Percentiles rank a stretch among this genome's conserved stretches.
phyloP scores from a whole-genome alignment of 1,140 invertebrate genomes.

The Epicauta chinensis region DNA sequence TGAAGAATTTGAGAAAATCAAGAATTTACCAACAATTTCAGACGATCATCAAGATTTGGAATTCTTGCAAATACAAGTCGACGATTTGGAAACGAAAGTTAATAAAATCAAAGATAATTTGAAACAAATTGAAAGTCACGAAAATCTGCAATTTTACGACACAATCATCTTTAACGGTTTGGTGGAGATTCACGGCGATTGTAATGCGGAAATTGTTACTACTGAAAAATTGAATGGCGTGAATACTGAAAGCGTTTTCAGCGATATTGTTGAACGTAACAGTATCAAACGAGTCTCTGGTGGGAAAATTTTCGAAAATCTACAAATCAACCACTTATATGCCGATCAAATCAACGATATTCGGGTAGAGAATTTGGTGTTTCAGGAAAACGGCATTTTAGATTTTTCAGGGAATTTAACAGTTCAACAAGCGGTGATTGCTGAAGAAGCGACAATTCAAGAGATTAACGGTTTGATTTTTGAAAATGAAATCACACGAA shows the following conservation, averaged over 20 bases:
- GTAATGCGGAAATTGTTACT: slow-evolving; percentile 22
- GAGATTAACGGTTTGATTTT: slow-evolving; percentile 26
- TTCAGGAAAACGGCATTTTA: neutral
- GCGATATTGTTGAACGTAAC: too few species aligned
- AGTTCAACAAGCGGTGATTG: neutral
- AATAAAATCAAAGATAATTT: slow-evolving; percentile 18
- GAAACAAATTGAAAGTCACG: slow-evolving; percentile 4
- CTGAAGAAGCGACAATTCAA: slow-evolving; percentile 12
- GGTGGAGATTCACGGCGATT: slow-evolving; percentile 29
- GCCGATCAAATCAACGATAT: neutral
- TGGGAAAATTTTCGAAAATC: slow-evolving; percentile 28
- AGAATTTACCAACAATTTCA: too few species aligned
- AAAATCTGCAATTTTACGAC: slow-evolving; percentile 17
- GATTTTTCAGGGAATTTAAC: slow-evolving; percentile 1
- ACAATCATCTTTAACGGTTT: slow-evolving; percentile 32
- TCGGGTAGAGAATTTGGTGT: neutral
- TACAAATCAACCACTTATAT: slow-evolving; percentile 5
- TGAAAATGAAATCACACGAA: slow-evolving; percentile 15
- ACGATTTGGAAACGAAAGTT: slow-evolving; percentile 34
- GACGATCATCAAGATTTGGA: neutral
- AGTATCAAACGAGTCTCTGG: slow-evolving; percentile 2
- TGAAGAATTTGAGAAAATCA: too few species aligned
- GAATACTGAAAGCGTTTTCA: slow-evolving; percentile 13
- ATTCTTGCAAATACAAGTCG: slow-evolving; percentile 12
- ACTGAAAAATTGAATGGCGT: slow-evolving; percentile 25